phyloP scores from a whole-genome alignment of 2,797 vertebrate genomes.

The Chaetodon trifasciatus region DNA sequence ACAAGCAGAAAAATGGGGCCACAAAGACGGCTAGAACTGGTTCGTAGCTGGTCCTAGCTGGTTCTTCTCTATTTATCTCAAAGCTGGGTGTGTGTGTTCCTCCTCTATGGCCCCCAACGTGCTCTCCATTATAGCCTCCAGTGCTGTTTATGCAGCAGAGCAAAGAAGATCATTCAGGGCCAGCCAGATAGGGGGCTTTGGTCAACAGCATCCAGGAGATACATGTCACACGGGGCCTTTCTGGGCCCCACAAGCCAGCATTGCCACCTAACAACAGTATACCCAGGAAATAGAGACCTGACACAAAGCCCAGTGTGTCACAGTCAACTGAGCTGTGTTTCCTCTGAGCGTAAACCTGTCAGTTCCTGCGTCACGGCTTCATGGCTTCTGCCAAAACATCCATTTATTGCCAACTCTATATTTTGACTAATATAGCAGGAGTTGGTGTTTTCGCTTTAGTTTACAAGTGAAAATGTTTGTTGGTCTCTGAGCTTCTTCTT shows the following conservation, averaged over 20 bases:
- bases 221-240: conserved; percentile 76
- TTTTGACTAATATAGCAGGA: conserved; percentile 8
- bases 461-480: background rate
- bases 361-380: conserved; percentile 65
- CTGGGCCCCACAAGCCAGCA: conserved; percentile 67
- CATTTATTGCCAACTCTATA: conserved; percentile 24
- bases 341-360: conserved; percentile 60
- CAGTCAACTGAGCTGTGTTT: conserved; percentile 43
- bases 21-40: conserved; percentile 82
- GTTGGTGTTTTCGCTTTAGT: conserved; percentile 4
- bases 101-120: conserved; percentile 61
- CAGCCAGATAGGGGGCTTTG: conserved; percentile 64
- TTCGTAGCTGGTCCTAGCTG: conserved; percentile 86
- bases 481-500: background rate
- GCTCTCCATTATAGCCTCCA: conserved; percentile 54
- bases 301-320: conserved; percentile 74
- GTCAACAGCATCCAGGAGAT: conserved; percentile 77
- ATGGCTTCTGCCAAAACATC: conserved; percentile 52
- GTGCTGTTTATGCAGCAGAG: conserved; percentile 71
- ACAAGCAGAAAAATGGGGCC: conserved; percentile 76
- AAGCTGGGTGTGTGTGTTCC: conserved; percentile 67
- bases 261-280: conserved; percentile 41
- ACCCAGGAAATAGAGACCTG: conserved; percentile 64
- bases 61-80: conserved; percentile 82
- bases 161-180: conserved; percentile 78